These are phyloP conservation scores for Paedocypris sp. DNA, from an alignment of 2,113 vertebrate species.

Conservation along the genomic window DNA sequence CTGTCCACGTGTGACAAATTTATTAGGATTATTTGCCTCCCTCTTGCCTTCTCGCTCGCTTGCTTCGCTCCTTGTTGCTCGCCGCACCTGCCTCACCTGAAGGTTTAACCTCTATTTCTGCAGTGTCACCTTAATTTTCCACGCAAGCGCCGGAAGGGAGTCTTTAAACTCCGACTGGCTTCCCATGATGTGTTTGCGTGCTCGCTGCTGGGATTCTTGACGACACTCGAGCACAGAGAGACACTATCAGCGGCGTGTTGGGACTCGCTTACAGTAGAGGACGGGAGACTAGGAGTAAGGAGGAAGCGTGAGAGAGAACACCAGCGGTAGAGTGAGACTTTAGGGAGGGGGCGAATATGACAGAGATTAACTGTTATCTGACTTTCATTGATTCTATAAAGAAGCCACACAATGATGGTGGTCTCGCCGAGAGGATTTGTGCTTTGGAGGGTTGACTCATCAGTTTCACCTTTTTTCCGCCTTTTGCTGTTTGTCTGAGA, in stretches of 20 bases:
- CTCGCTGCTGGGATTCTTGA: slow-evolving; percentile 36
- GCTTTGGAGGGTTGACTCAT: too few species aligned
- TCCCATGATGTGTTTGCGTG: slow-evolving; percentile 12
- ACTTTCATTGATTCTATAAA: too few species aligned
- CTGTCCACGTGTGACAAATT: not conserved
- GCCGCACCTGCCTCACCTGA: not conserved
- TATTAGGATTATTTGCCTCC: not conserved
- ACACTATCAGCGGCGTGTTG: slow-evolving; percentile 28
- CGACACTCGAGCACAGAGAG: slow-evolving; percentile 36
- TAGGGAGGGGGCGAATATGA: slow-evolving; percentile 15
- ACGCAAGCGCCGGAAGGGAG: not conserved
- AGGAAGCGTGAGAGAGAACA: not conserved
- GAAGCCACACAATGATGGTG: too few species aligned
- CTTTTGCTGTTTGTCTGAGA: too few species aligned
- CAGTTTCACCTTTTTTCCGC: too few species aligned
- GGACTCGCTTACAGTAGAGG: slow-evolving; percentile 29
- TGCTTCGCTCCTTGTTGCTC: not conserved
- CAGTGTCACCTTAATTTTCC: not conserved
- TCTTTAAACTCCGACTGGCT: not conserved
- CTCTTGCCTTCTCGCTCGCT: not conserved
- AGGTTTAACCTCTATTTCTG: too few species aligned
- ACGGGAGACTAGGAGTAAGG: slow-evolving; percentile 17
- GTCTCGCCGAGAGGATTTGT: too few species aligned
- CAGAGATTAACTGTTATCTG: slow-evolving; percentile 30
- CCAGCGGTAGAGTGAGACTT: not conserved